phyloP scores from a whole-genome alignment of 2,888 invertebrate genomes.

The Cephonodes hylas region DNA sequence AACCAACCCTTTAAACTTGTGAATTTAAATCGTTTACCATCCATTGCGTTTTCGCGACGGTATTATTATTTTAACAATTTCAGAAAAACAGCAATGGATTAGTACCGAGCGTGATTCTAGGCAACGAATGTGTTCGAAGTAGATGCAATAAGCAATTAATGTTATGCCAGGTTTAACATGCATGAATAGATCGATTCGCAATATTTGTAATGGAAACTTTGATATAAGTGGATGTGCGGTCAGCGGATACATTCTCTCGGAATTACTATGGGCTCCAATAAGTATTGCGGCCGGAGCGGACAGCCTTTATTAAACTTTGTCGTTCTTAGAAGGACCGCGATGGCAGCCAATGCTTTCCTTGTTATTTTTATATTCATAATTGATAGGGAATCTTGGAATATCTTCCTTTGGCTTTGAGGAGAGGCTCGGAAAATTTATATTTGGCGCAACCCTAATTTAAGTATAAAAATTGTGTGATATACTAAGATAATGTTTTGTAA shows the following conservation, averaged over 20 bases:
- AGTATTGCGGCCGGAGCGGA: background rate
- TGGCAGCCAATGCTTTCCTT: background rate
- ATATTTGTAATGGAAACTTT: slow-evolving; percentile 39
- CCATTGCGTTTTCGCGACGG: slow-evolving; percentile 24
- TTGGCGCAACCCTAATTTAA: too few species aligned
- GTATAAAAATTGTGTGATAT: too few species aligned
- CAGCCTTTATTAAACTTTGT: background rate
- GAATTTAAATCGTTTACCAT: slow-evolving; percentile 20
- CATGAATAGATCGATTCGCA: slow-evolving; percentile 36
- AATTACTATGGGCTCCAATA: slow-evolving; percentile 13
- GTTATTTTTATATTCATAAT: background rate
- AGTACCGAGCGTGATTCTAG: background rate
- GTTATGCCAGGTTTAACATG: slow-evolving; percentile 36
- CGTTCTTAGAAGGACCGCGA: slow-evolving; percentile 5
- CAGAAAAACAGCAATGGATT: slow-evolving; percentile 26
- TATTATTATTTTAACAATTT: background rate
- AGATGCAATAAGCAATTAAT: slow-evolving; percentile 37
- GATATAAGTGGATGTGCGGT: slow-evolving; percentile 25
- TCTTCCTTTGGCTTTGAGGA: too few species aligned
- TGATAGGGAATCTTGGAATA: background rate
- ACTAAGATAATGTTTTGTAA: too few species aligned
- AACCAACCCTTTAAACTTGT: slow-evolving; percentile 25
- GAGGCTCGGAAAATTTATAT: too few species aligned
- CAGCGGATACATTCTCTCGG: slow-evolving; percentile 14
- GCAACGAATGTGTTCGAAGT: slow-evolving; percentile 16